phyloP scores from a whole-genome alignment of 2,888 invertebrate genomes.

The Rhingia rostrata region DNA sequence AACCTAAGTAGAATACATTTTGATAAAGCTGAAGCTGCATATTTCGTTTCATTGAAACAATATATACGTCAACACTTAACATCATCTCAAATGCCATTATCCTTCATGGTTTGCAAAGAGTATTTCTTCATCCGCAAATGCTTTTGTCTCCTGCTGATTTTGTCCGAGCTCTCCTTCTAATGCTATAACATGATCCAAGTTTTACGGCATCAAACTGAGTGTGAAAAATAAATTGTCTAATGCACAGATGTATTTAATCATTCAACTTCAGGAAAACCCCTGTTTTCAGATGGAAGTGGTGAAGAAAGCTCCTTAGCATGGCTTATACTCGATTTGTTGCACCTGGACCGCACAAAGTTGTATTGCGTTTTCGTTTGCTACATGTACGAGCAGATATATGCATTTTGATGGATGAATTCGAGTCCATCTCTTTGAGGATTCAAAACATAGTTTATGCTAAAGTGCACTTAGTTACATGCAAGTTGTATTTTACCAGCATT shows the following conservation, averaged over 20 bases:
- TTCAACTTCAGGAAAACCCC: slow-evolving; percentile 40
- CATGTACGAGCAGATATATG: neutral
- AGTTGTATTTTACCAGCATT: slow-evolving; percentile 1
- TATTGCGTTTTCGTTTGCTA: no score
- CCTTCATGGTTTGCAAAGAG: slow-evolving; percentile 25
- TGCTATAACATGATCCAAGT: slow-evolving; percentile 31
- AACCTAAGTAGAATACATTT: no score
- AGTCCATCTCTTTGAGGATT: slow-evolving; percentile 15
- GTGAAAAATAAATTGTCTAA: slow-evolving; percentile 59
- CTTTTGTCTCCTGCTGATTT: neutral
- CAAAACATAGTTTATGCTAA: slow-evolving; percentile 28
- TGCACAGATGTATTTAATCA: slow-evolving; percentile 56
- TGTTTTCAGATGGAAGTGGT: neutral
- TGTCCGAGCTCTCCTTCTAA: slow-evolving; percentile 11
- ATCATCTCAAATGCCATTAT: slow-evolving; percentile 39
- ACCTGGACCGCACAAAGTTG: slow-evolving; percentile 6
- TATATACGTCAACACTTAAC: slow-evolving; percentile 11
- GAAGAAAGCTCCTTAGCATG: slow-evolving; percentile 15
- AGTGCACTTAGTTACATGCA: slow-evolving; percentile 46
- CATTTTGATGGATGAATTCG: slow-evolving; percentile 39
- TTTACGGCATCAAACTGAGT: slow-evolving; percentile 33
- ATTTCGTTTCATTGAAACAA: slow-evolving; percentile 23
- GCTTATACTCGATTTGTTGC: slow-evolving; percentile 33
- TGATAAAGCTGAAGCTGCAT: neutral
- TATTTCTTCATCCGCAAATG: neutral